Evolutionary conservation across 2,888 invertebrate genomes (phyloP), one percentile per base, ranked within the genome.

Genomic region (Spatulosminthurus flaviceps): DNA sequence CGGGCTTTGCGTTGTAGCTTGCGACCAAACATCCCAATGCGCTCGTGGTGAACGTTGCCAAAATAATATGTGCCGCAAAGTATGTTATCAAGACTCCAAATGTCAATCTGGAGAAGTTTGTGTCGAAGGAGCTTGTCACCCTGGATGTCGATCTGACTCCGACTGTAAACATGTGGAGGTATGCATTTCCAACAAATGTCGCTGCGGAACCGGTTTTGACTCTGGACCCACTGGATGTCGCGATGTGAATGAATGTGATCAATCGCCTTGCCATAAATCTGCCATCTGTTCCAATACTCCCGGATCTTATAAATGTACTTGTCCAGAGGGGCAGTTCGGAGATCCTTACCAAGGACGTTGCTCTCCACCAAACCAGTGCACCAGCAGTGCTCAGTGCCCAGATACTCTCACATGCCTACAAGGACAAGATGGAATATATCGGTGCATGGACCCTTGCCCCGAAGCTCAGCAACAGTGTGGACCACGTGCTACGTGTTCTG

Each of bases 61-160:
- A 85, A 92, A 91, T 83, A 86, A 86, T 72, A 90, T 92, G 82
- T 96, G 95, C 86, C 91, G 92, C 24, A 95, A 95, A 89, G 92
- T 95, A 43, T 96, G 96, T 87, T 95, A 95, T 86, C 92, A 93
- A 13, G 95, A 95, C 87, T 94, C 93, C 86, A 96, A 96, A 86
- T 96, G 96, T 86, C 89, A 95, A 85, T 93, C 94, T 1, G 96
- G 96, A 72, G 96, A 96, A 89, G 92, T 96, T 80, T 96, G 96
- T 85, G 91, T 92, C 83, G 91, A 92, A 81, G 95, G 95, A 76
- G 90, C 92, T 64, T 96, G 96, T 86, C 91, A 93, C 86, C 91
- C 92, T 1, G 96, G 96, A 7, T 96, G 96, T 87, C 92, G 92
- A 81, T 90, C 91, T 0, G 94, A 95, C 87, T 83, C 83, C 29